phyloP scores from a whole-genome alignment of 2,888 invertebrate genomes.

The Coenonympha arcania region DNA sequence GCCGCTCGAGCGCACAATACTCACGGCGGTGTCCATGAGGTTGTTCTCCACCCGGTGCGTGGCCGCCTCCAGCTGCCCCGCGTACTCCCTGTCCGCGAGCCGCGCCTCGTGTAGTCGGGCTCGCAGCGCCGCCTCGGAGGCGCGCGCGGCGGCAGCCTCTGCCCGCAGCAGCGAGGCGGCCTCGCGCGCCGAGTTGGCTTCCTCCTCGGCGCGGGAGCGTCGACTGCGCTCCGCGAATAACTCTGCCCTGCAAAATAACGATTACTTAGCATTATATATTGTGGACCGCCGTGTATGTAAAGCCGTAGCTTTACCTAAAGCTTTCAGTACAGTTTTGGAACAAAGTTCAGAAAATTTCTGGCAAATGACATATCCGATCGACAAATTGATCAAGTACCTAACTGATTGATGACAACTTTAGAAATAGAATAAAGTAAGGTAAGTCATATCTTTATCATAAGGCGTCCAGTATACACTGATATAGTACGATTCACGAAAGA shows the following conservation, averaged over 20 bases:
- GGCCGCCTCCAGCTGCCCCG: slow-evolving; percentile 32
- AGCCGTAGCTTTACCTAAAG: too few relatives aligned
- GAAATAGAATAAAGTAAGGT: too few relatives aligned
- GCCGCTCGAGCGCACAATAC: slow-evolving; percentile 9
- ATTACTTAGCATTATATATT: not conserved
- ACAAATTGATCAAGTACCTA: too few relatives aligned
- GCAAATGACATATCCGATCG: too few relatives aligned
- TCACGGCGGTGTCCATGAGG: slow-evolving; percentile 35
- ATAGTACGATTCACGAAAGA: too few relatives aligned
- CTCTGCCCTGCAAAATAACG: slow-evolving; percentile 43
- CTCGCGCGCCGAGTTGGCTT: slow-evolving; percentile 38
- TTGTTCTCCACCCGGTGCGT: slow-evolving; percentile 29
- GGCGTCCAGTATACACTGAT: too few relatives aligned
- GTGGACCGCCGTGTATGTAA: too few relatives aligned
- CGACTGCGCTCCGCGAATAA: slow-evolving; percentile 58
- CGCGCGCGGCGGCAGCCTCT: slow-evolving; percentile 31
- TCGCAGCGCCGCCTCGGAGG: slow-evolving; percentile 25
- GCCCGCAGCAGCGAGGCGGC: slow-evolving; percentile 33
- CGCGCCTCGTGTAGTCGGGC: slow-evolving; percentile 27
- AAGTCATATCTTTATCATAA: too few relatives aligned
- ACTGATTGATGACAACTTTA: too few relatives aligned
- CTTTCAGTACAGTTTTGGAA: too few relatives aligned
- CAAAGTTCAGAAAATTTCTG: too few relatives aligned
- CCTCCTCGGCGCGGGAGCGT: slow-evolving; percentile 53
- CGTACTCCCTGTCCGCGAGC: slow-evolving; percentile 26